Evolutionary conservation across 2,113 vertebrate genomes (phyloP), one percentile per base, ranked within the genome.

Genomic region (Muntiacus muntjak): DNA sequence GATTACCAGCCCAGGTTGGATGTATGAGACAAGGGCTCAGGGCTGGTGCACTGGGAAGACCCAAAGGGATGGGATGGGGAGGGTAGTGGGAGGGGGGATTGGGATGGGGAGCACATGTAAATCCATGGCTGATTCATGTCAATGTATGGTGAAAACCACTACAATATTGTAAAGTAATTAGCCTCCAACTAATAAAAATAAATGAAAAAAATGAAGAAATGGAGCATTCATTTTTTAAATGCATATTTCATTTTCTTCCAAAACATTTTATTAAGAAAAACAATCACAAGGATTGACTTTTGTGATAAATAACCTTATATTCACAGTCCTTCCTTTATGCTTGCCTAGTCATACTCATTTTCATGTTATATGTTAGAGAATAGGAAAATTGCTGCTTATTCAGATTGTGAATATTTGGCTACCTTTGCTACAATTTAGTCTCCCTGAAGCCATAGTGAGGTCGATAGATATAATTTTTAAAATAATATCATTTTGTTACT

Each of bases 211-310:
- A 47, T 11, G 11, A 50, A 50, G 12, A 50, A 50, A 93, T 89
- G 52, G 54, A 93, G 15, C 67, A 87, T 91, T 93, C 93, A 89
- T 92, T 96, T 88, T 94, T 82, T 95, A 83, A 36, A 36, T 95
- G 47, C 57, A 96, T 92, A 93, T 96, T 97, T 93, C 62, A 96
- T 94, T 91, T 78, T 86, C 25, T 47, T 90, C 36, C 52, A 87
- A 84, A 88, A 87, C 33, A 81, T 28, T 92, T 88, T 94, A 89
- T 96, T 97, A 87, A 87, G 67, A 81, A 97, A 91, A 97, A 52
- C 52, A 95, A 93, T 91, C 60, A 58, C 84, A 93, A 92, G 36
- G 64, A 81, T 87, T n/a, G n/a, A 93, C 62, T 96, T 95, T 95
- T 45, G 93, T 84, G 86, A 94, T 93, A 95, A 95, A 94, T 82